A percentile compares a stretch with the other conserved stretches of the same genome.
phyloP scores from a whole-genome alignment of 2,797 vertebrate species.

The Phoebastria nigripes region DNA sequence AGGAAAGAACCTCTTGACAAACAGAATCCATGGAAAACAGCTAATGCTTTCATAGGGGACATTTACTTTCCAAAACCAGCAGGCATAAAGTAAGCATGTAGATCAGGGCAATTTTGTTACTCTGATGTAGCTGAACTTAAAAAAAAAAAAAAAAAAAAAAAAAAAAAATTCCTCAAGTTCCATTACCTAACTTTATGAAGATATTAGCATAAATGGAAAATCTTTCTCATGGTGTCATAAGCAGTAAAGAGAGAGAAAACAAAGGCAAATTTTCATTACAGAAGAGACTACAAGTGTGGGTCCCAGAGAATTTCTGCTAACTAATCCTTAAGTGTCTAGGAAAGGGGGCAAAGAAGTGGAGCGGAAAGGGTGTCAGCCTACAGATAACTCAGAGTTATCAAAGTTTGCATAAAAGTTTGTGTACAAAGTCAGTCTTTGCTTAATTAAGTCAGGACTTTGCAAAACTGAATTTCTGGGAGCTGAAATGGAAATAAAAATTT shows the following conservation, averaged over 20 bases:
- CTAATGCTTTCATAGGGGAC: neutral
- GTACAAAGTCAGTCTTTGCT: neutral
- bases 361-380: neutral
- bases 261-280: neutral
- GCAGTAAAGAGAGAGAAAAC: neutral
- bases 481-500: neutral
- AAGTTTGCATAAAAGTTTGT: neutral
- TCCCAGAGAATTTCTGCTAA: neutral
- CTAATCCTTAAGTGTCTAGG: neutral
- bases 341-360: neutral
- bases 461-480: neutral
- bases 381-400: neutral
- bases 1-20: neutral
- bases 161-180: neutral
- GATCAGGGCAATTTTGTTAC: neutral
- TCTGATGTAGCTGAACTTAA: neutral
- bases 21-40: neutral
- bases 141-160: neutral
- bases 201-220: neutral
- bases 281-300: neutral
- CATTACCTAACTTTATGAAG: neutral
- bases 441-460: neutral
- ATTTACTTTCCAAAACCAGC: neutral
- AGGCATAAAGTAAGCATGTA: neutral
- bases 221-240: neutral